Percentiles rank a stretch among this genome's conserved stretches.
These are phyloP conservation scores for Thaumetopoea pityocampa DNA, from an alignment of 1,140 invertebrate genomes.

Conservation along the genomic window DNA sequence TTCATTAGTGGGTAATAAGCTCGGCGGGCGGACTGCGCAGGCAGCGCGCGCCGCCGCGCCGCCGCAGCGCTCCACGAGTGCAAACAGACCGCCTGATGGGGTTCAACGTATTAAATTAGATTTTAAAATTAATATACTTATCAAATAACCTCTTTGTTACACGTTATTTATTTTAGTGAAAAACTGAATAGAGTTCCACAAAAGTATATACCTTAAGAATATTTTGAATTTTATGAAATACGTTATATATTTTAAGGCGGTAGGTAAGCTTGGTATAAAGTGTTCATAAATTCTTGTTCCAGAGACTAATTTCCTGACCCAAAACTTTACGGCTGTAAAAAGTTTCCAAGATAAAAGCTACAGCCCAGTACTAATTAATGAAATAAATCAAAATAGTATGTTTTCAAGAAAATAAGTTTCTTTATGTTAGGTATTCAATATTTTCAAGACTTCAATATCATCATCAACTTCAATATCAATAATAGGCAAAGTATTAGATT, in stretches of 20 bases:
- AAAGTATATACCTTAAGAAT: constrained; percentile 7
- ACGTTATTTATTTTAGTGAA: constrained; percentile 8
- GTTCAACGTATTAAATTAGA: constrained; percentile 31
- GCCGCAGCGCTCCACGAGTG: constrained; percentile 1
- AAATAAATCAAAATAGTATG: constrained; percentile 14
- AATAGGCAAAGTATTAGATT: too few relatives aligned
- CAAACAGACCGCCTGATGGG: constrained; percentile 36
- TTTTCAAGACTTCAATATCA: too few relatives aligned
- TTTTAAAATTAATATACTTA: constrained; percentile 41
- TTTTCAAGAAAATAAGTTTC: too few relatives aligned
- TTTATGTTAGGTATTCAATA: too few relatives aligned
- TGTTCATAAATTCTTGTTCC: constrained; percentile 25
- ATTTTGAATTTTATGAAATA: constrained; percentile 9
- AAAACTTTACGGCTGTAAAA: constrained; percentile 22
- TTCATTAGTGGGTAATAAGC: constrained; percentile 35
- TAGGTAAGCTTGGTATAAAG: constrained; percentile 17
- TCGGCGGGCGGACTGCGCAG: constrained; percentile 10
- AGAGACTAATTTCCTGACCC: constrained; percentile 23
- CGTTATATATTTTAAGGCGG: constrained; percentile 14
- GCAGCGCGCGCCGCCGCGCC: constrained; percentile 6
- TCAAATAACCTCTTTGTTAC: constrained; percentile 21
- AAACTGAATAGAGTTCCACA: constrained; percentile 2
- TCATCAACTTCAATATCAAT: too few relatives aligned
- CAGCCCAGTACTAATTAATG: constrained; percentile 20
- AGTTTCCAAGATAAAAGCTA: constrained; percentile 19